Percentiles rank a stretch among this genome's conserved stretches.
phyloP scores from a whole-genome alignment of 2,888 invertebrate genomes.

The Andricus quercusramuli region DNA sequence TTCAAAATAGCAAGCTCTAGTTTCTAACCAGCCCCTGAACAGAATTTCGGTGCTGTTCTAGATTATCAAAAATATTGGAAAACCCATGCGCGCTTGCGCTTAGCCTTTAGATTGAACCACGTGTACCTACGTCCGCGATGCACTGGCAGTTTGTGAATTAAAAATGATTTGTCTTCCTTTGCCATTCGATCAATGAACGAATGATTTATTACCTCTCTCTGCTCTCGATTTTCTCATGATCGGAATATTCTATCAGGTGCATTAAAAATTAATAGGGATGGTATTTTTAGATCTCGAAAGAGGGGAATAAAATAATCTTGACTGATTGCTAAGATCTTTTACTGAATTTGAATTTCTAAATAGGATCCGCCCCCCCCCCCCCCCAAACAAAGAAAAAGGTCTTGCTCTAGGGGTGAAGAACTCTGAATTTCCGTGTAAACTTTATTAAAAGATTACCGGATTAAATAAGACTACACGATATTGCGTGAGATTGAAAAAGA shows the following conservation, averaged over 20 bases:
- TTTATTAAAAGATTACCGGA: too few relatives aligned
- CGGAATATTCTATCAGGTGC: not conserved
- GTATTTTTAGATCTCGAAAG: not conserved
- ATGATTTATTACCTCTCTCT: not conserved
- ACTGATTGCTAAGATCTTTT: not conserved
- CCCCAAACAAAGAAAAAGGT: too few relatives aligned
- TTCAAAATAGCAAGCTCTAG: too few relatives aligned
- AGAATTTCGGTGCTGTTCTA: conserved; percentile 48
- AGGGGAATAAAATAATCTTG: not conserved
- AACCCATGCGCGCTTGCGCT: not conserved
- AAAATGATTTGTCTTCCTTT: conserved; percentile 6
- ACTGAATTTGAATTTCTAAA: not conserved
- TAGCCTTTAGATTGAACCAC: not conserved
- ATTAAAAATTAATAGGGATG: not conserved
- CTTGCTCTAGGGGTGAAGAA: too few relatives aligned
- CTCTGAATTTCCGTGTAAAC: too few relatives aligned
- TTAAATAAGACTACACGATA: too few relatives aligned
- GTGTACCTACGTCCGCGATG: not conserved
- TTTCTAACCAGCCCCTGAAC: too few relatives aligned
- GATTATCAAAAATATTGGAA: conserved; percentile 43
- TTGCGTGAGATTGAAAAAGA: too few relatives aligned
- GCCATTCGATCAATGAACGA: conserved; percentile 7
- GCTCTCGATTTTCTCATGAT: not conserved
- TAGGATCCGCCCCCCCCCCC: too few relatives aligned
- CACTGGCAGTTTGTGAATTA: not conserved